A percentile compares a stretch with the other conserved stretches of the same genome.
phyloP scores from a whole-genome alignment of 2,888 invertebrate genomes.

The Autographa pulchrina region DNA sequence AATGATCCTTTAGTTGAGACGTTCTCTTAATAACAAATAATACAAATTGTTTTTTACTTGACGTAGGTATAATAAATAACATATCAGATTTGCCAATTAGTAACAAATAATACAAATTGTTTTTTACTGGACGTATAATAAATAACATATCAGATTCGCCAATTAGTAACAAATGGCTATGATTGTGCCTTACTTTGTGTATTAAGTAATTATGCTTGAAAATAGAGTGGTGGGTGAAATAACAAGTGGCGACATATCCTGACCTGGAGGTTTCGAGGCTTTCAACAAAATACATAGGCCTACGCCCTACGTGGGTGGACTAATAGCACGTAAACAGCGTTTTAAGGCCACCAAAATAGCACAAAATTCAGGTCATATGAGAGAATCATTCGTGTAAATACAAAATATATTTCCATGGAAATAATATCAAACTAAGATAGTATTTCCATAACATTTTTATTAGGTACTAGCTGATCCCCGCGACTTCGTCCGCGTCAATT shows the following conservation, averaged over 20 bases:
- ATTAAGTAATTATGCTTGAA: neutral
- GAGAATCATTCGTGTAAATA: too few species aligned
- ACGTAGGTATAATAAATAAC: neutral
- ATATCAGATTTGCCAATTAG: neutral
- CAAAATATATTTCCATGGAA: too few species aligned
- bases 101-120: neutral
- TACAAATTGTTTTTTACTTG: too few species aligned
- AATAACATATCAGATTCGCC: neutral
- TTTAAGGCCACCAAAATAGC: too few species aligned
- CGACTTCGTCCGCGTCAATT: too few species aligned
- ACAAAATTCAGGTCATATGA: too few species aligned
- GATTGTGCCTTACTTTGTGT: neutral
- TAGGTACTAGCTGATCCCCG: too few species aligned
- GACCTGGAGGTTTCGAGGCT: too few species aligned
- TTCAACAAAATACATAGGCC: neutral
- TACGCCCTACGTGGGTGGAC: neutral
- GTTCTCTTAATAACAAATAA: too few species aligned
- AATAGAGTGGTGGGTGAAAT: neutral
- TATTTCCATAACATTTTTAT: too few species aligned
- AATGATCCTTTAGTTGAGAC: too few species aligned
- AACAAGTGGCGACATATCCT: slow-evolving; percentile 3
- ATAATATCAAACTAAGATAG: too few species aligned
- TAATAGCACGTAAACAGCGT: neutral
- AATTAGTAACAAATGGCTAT: neutral
- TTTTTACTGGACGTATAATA: neutral